Evolutionary conservation across 2,113 vertebrate species (phyloP).

Genomic region (Rhipidura dahli): DNA sequence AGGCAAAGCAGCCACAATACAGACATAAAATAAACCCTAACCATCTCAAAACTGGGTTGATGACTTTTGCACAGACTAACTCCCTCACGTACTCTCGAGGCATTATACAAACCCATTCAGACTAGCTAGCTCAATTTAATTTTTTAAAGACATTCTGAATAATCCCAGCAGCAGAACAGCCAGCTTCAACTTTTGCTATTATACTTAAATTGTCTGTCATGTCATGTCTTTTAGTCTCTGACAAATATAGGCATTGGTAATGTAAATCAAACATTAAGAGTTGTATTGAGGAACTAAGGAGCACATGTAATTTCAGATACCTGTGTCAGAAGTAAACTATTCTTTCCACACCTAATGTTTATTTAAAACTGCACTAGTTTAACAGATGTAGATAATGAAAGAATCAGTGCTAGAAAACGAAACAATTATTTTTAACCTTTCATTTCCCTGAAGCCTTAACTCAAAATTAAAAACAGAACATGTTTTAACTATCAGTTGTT

Average conservation of each 20-base stretch:
- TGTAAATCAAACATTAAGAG: background rate
- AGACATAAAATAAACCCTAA: slow-evolving; percentile 40
- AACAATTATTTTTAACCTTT: background rate
- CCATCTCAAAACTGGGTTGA: background rate
- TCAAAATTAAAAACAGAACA: background rate
- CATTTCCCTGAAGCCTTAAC: background rate
- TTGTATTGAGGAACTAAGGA: background rate
- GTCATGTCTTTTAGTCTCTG: background rate
- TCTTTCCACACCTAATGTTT: background rate
- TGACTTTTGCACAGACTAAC: background rate
- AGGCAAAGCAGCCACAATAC: slow-evolving; percentile 75
- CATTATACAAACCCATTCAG: background rate
- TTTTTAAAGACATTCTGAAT: background rate
- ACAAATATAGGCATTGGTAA: background rate
- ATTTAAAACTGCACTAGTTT: background rate
- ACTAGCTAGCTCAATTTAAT: background rate
- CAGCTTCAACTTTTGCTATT: background rate
- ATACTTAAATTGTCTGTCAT: background rate
- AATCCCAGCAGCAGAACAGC: background rate
- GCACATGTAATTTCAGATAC: background rate
- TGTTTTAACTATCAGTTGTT: background rate
- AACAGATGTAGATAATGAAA: background rate
- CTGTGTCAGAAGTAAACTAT: background rate
- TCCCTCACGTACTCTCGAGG: background rate
- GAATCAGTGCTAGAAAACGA: background rate